Conservation (phyloP, 2,797 vertebrate species). For the Erethizon dorsatum region DNA sequence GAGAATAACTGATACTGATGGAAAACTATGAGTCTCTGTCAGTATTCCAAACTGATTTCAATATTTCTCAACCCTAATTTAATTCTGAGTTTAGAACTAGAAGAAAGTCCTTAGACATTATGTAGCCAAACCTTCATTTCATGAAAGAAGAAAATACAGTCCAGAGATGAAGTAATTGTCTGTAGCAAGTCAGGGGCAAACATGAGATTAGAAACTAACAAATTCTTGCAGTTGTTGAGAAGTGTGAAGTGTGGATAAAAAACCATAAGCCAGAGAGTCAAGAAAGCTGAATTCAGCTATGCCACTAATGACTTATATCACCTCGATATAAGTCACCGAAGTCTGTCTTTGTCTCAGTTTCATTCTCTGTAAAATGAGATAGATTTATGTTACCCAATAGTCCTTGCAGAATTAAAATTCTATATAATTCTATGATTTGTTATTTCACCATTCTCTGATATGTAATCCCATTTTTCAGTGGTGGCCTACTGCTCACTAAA, state of each 20-base stretch:
- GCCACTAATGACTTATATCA: neutral
- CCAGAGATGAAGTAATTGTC: conserved; percentile 31
- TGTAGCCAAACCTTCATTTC: neutral
- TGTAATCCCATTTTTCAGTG: neutral
- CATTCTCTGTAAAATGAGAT: conserved; percentile 18
- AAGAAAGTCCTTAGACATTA: neutral
- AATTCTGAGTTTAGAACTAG: conserved; percentile 5
- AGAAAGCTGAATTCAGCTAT: conserved; percentile 17
- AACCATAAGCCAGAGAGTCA: neutral
- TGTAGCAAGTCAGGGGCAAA: neutral
- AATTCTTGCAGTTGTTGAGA: neutral
- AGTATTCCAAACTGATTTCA: neutral
- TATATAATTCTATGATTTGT: neutral
- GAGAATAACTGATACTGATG: neutral
- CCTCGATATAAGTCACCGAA: neutral
- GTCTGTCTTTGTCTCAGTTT: neutral
- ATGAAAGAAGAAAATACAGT: neutral
- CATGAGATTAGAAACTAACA: neutral
- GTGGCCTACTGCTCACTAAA: neutral
- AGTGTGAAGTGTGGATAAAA: neutral
- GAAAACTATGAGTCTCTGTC: neutral
- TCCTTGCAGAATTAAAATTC: neutral
- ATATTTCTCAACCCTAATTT: neutral
- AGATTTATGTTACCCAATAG: neutral
- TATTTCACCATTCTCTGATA: neutral